phyloP scores from a whole-genome alignment of 2,888 invertebrate species.

The Phymatocera aterrima region DNA sequence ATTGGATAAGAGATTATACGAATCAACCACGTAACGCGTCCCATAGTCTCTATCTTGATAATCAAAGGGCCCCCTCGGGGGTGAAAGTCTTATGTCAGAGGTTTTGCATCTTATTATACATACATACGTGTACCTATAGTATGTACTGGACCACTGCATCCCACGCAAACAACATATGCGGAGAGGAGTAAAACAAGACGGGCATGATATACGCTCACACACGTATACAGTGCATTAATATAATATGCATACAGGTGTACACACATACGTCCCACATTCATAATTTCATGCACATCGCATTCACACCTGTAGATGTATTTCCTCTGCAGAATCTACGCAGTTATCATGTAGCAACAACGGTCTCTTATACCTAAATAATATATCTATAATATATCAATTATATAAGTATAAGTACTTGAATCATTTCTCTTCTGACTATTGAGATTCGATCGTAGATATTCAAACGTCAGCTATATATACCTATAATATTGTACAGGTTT shows the following conservation, averaged over 20 bases:
- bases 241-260: no score
- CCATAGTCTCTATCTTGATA: conserved; percentile 34
- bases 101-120: conserved; percentile 67
- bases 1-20: conserved; percentile 44
- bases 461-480: not conserved
- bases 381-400: conserved; percentile 20
- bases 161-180: conserved; percentile 54
- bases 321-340: conserved; percentile 22
- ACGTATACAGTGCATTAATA: no score
- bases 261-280: conserved; percentile 28
- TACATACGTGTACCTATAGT: not conserved
- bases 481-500: no score
- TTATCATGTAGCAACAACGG: conserved; percentile 2
- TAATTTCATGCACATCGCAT: not conserved
- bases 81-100: conserved; percentile 71
- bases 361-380: no score
- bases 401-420: conserved; percentile 16
- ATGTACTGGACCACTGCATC: conserved; percentile 59
- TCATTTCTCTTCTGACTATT: conserved; percentile 23
- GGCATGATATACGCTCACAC: conserved; percentile 31
- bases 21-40: conserved; percentile 53
- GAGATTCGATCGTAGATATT: not conserved
- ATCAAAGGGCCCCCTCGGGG: conserved; percentile 60
- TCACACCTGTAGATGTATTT: conserved; percentile 7
- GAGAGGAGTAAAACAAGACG: conserved; percentile 50